Evolutionary conservation across 2,888 invertebrate species (phyloP).

Genomic region (Cacoxenus indagator): DNA sequence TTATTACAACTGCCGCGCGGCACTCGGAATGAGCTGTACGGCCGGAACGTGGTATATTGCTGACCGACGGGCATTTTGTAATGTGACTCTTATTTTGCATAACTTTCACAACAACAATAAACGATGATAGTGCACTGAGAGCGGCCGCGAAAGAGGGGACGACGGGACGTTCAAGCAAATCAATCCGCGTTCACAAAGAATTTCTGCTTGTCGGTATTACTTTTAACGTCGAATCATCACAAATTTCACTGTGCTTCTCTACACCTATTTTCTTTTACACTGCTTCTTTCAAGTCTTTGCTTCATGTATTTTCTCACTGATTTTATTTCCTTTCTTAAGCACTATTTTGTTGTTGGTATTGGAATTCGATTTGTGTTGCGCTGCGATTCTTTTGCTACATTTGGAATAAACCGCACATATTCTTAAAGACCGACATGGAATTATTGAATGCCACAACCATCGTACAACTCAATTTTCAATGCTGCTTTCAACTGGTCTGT

Average conservation of each 20-base stretch:
- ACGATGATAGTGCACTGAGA: not conserved
- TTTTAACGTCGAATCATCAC: slow-evolving; percentile 14
- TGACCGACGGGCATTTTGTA: slow-evolving; percentile 69
- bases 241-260: not conserved
- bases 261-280: slow-evolving; percentile 1
- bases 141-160: not conserved
- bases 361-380: slow-evolving; percentile 31
- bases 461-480: slow-evolving; percentile 37
- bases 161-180: slow-evolving; percentile 6
- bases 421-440: not conserved
- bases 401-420: slow-evolving; percentile 26
- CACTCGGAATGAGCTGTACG: slow-evolving; percentile 70
- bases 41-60: slow-evolving; percentile 66
- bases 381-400: slow-evolving; percentile 38
- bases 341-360: slow-evolving; percentile 23
- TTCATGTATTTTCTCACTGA: slow-evolving; percentile 18
- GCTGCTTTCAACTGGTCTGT: too few species aligned
- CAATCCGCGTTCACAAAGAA: not conserved
- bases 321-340: slow-evolving; percentile 35
- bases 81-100: slow-evolving; percentile 32
- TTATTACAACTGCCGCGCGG: slow-evolving; percentile 55
- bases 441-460: slow-evolving; percentile 20
- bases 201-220: not conserved
- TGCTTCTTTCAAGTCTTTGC: not conserved
- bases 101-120: not conserved